phyloP scores from a whole-genome alignment of 2,113 vertebrate species.

The Eulemur macaco region DNA sequence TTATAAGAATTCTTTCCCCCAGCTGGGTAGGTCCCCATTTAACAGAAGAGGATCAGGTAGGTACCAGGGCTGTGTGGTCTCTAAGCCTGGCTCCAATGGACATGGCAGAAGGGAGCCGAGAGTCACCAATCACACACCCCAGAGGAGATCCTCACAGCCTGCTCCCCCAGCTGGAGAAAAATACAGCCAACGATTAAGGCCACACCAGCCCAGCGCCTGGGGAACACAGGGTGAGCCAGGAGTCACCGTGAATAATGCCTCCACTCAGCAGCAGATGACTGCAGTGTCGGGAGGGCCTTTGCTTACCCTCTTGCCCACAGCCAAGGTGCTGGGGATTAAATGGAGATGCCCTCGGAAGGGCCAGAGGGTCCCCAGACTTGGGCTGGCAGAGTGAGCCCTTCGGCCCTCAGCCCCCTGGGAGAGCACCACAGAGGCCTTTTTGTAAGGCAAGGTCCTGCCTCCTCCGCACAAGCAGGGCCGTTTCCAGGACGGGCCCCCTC shows the following conservation, averaged over 20 bases:
- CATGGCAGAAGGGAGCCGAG: background rate
- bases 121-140: background rate
- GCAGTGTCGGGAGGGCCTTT: background rate
- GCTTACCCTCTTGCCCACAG: background rate
- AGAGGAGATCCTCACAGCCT: conserved; percentile 2
- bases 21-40: background rate
- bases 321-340: conserved; percentile 37
- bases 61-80: background rate
- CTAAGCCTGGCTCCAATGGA: background rate
- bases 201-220: conserved; percentile 35
- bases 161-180: conserved; percentile 47
- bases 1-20: background rate
- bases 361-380: background rate
- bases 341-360: background rate
- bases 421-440: background rate
- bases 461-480: background rate
- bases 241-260: conserved; percentile 63
- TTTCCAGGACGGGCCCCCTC: background rate
- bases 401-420: background rate
- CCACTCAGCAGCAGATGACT: background rate
- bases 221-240: conserved; percentile 63
- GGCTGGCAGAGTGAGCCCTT: background rate
- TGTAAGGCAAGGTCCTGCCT: background rate
- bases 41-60: background rate
- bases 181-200: conserved; percentile 61